Conservation (phyloP, 2,888 invertebrate genomes). For the Eristalis tenax region DNA sequence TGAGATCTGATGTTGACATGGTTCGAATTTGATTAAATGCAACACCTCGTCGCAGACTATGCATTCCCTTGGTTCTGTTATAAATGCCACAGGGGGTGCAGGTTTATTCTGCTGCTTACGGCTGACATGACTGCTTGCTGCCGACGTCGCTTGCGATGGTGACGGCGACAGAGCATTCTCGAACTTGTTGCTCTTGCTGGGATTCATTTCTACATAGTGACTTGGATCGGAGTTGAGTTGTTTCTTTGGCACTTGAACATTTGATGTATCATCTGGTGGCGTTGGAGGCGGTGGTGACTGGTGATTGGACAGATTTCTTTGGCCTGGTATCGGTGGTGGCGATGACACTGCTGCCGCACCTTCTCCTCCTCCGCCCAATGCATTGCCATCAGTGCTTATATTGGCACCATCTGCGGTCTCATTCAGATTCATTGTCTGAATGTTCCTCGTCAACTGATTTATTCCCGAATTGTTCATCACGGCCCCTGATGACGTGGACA, state of each 20-base stretch:
- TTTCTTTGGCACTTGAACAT: slow-evolving; percentile 68
- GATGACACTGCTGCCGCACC: slow-evolving; percentile 53
- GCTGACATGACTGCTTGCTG: slow-evolving; percentile 68
- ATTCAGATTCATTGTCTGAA: slow-evolving; percentile 72
- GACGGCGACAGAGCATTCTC: slow-evolving; percentile 39
- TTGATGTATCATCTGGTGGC: slow-evolving; percentile 57
- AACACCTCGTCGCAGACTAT: slow-evolving; percentile 87
- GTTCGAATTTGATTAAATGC: slow-evolving; percentile 86
- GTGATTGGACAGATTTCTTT: slow-evolving; percentile 39
- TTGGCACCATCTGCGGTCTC: slow-evolving; percentile 49
- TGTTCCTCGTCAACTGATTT: slow-evolving; percentile 71
- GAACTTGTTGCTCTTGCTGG: slow-evolving; percentile 60
- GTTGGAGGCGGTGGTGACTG: slow-evolving; percentile 52
- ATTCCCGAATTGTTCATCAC: slow-evolving; percentile 39
- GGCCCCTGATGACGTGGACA: slow-evolving; percentile 46
- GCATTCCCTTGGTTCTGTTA: slow-evolving; percentile 82
- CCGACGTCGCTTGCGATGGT: slow-evolving; percentile 26
- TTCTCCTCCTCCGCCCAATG: slow-evolving; percentile 28
- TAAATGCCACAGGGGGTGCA: slow-evolving; percentile 25
- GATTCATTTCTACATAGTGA: slow-evolving; percentile 74
- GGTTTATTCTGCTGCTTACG: slow-evolving; percentile 77
- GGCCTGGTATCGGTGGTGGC: slow-evolving; percentile 55
- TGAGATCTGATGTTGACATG: slow-evolving; percentile 88
- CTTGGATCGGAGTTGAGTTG: slow-evolving; percentile 72
- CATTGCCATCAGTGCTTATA: slow-evolving; percentile 63